Base-by-base conservation (phyloP, 2,113 vertebrate genomes). In the Dasypus novemcinctus region DNA sequence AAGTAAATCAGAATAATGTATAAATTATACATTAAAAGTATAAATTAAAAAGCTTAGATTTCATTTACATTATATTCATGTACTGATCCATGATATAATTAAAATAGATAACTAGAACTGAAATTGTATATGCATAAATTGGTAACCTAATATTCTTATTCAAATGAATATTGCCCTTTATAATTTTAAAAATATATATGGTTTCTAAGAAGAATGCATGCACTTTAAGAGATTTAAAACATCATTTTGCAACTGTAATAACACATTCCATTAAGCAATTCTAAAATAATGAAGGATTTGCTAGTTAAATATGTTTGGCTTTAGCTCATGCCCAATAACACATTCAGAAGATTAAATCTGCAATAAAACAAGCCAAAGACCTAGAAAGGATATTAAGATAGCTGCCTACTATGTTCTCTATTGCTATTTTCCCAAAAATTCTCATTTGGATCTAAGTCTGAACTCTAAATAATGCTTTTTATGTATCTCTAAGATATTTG, bases 191-290 rank as follows among this genome's bases (percentile, higher is more conserved):
- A 0, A 71, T 57, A 91, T 86, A 7, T 78, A 72, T 92, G 18
- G 2, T 76, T 97, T 68, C 76, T 83, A 7, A 82, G 89, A 85
- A 5, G 92, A 95, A 95, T 69, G 2, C 3, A 29, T 63, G 95
- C 1, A 94, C 83, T 68, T 80, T 94, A 59, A 57, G 46, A 85
- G 80, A 82, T 69, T 97, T 57, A 93, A 78, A 90, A 63, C 59
- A 86, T 84, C 69, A 54, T 94, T 97, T 97, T 95, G 38, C 69
- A 96, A 61, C 27, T 91, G 8, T 52, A 97, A 64, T 66, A 97
- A 94, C 5, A 71, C 82, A 95, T 96, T 86, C 31, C n/a, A 95
- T 2, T 95, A 95, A 97, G 6, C 12, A 95, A 94, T 69, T 87
- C 49, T 66, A 81, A 95, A 25, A 81, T 75, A 97, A 95, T 64